Base-by-base conservation (phyloP, 2,113 vertebrate species). In the Triplophysa dalaica region DNA sequence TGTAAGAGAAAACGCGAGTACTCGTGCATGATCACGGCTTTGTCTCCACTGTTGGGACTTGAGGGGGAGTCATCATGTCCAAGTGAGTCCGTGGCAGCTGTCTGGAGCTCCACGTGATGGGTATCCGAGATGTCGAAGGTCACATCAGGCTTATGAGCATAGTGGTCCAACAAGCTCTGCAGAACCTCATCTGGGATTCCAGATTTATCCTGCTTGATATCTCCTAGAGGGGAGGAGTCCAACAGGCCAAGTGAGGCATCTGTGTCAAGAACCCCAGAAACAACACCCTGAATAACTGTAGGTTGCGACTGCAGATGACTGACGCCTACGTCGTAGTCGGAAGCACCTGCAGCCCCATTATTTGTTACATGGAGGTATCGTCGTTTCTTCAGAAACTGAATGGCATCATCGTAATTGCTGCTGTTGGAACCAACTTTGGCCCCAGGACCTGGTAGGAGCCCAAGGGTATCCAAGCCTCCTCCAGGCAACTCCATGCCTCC, bases 1-100 rank as follows among this genome's bases (percentile, higher is more conserved):
- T 99, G 98, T 64, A 99, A 95, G 91, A 99, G 94, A 94, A 98
- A 99, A 91, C 97, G 98, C 2, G 97, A 99, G 90, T 99, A 99
- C 86, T 99, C 98, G 85, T 98, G 93, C 93, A 99, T 95, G 93
- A 97, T 92, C 83, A 88, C 93, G 2, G 93, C 89, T 87, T 98
- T 99, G 85, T 99, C 98, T 16, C 90, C 95, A 9, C 95, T 89
- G 14, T 95, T 89, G n/a, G 95, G 88, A 74, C 95, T 93, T 58
- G 96, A 91, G 64, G 92, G 85, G 86, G 92, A 91, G 65, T 91
- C 88, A 17, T 67, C 76, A 72, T 94, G 88, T 90, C 87, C 92
- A 83, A 98, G 87, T 0, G 62, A 78, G 81, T 94, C 94, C 14
- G 91, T 92, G 0, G 88, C 8, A 70, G 92, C 87, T 8, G 93